phyloP scores from a whole-genome alignment of 2,888 invertebrate species.

The Dicyrtomina minuta region DNA sequence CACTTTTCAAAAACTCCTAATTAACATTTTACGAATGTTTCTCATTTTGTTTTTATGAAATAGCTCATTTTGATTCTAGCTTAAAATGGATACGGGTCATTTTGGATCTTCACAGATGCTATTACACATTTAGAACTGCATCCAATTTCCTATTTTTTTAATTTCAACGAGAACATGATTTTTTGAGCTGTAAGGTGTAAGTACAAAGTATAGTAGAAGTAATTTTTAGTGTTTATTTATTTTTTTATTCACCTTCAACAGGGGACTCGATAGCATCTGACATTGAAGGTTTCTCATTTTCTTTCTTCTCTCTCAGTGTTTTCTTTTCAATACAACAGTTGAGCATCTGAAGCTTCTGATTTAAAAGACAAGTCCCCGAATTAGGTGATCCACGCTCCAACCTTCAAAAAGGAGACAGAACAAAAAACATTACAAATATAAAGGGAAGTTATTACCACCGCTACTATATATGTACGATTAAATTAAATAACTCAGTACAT shows the following conservation, averaged over 20 bases:
- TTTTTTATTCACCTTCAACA: slow-evolving; percentile 40
- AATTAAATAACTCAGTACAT: background rate
- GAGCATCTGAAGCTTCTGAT: slow-evolving; percentile 82
- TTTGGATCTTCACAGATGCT: too few relatives aligned
- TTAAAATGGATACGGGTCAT: too few relatives aligned
- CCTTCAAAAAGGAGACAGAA: slow-evolving; percentile 60
- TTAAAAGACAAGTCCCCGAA: slow-evolving; percentile 82
- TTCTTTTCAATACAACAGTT: slow-evolving; percentile 64
- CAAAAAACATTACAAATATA: background rate
- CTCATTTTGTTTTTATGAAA: too few relatives aligned
- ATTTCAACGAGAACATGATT: background rate
- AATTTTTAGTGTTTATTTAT: background rate
- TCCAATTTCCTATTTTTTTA: background rate
- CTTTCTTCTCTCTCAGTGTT: slow-evolving; percentile 53
- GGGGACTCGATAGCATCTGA: slow-evolving; percentile 37
- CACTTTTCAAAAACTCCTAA: too few relatives aligned
- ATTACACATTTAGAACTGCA: too few relatives aligned
- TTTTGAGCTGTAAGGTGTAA: background rate
- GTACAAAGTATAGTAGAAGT: background rate
- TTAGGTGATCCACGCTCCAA: slow-evolving; percentile 81
- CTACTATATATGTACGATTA: background rate
- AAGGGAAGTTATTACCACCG: too few relatives aligned
- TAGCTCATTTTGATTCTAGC: too few relatives aligned
- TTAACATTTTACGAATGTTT: too few relatives aligned
- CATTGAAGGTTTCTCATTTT: slow-evolving; percentile 36